Evolutionary conservation across 2,797 vertebrate species (phyloP), one percentile per base, ranked within the genome.

Genomic region (Hydrocynus forskahlii): DNA sequence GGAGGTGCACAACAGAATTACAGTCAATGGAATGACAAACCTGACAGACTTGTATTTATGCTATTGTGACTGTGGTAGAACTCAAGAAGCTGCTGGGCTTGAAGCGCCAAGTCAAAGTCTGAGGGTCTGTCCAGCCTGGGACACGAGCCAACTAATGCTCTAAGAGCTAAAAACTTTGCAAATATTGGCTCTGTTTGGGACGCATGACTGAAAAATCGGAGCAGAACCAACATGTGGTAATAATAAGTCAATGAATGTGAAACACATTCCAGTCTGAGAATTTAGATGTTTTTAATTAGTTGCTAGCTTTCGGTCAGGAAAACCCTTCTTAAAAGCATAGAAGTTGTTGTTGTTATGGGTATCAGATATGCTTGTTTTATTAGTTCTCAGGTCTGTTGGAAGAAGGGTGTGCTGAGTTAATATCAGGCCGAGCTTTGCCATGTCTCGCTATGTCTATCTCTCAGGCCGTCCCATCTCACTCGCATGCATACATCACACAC

Each of bases 391-490:
- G 5, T 19, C 1, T 43, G 19, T 69, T 50, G 7, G 43, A 25
- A 25, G 4, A 5, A 69, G 23, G 5, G 35, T 12, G 7, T 74
- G 25, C 16, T 17, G 29, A 55, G 64, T 67, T 48, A 38, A 50
- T 75, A 59, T 84, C 43, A 76, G 67, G 50, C 62, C 45, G 38
- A 54, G 64, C 62, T 64, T 50, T 76, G 29, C 55, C 13, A 67
- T 19, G 35, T 9, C 59, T 78, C 54, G 71, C 62, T 72, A 55
- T 82, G 62, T 83, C 55, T 86, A 50, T 76, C 69, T 83, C 52
- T 80, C 52, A 78, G 54, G 45, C 85, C 50, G 63, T 75, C 23
- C 40, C 45, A 55, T 73, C 67, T 69, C 71, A 64, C 23, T 29
- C n/a, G n/a, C 71, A 80, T 76, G 67, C 75, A 69, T 52, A 38